phyloP scores from a whole-genome alignment of 2,888 invertebrate species.

The Elegia similella region DNA sequence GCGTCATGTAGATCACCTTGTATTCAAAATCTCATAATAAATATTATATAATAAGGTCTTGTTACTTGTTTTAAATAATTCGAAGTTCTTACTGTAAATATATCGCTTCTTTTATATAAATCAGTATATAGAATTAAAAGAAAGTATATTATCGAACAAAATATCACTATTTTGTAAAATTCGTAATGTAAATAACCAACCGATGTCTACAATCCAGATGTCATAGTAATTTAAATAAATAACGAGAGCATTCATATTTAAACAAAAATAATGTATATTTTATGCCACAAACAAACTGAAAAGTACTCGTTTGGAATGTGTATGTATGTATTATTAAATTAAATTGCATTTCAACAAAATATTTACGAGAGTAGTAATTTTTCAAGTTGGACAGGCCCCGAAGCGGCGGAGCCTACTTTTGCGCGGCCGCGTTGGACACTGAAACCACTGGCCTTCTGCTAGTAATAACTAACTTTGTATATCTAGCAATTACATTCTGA shows the following conservation, averaged over 20 bases:
- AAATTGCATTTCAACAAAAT: conserved; percentile 69
- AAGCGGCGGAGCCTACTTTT: conserved; percentile 40
- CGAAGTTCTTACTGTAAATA: too few relatives aligned
- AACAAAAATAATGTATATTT: conserved; percentile 5
- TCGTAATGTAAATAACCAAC: background rate
- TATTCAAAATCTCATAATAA: too few relatives aligned
- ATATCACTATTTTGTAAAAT: too few relatives aligned
- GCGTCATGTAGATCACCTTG: background rate
- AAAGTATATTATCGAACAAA: too few relatives aligned
- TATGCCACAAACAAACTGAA: conserved; percentile 28
- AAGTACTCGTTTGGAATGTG: conserved; percentile 43
- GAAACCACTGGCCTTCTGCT: conserved; percentile 34
- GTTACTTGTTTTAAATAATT: too few relatives aligned
- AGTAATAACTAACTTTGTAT: conserved; percentile 36
- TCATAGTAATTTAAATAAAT: conserved; percentile 5
- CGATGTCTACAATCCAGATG: background rate
- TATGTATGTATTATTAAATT: conserved; percentile 64
- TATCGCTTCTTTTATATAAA: too few relatives aligned
- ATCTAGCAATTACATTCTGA: conserved; percentile 40
- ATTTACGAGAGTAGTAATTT: conserved; percentile 70
- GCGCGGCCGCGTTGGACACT: conserved; percentile 29
- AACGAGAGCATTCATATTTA: conserved; percentile 5
- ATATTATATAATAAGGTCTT: too few relatives aligned
- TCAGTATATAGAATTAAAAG: too few relatives aligned
- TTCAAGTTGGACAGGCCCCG: conserved; percentile 60